Conservation (phyloP, 1,140 invertebrate species). For the Condylostylus longicornis region DNA sequence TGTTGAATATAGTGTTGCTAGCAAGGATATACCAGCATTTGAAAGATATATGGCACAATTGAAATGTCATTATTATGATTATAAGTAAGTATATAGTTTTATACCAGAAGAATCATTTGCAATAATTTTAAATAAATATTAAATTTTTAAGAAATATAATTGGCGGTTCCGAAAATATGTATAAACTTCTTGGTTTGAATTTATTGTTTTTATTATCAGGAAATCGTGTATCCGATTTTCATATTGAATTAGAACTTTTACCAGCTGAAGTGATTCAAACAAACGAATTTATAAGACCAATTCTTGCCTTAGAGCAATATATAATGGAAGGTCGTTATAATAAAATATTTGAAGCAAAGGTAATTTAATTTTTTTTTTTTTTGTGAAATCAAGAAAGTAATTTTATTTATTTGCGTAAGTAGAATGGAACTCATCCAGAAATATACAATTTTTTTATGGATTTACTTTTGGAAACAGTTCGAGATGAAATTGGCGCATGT, state of each 20-base stretch:
- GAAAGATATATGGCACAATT: conserved; percentile 93
- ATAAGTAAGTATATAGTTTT: conserved; percentile 48
- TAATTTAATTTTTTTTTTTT: conserved; percentile 11
- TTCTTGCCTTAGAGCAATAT: conserved; percentile 92
- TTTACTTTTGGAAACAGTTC: conserved; percentile 85
- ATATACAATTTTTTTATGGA: conserved; percentile 97
- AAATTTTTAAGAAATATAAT: conserved; percentile 31
- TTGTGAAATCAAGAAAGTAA: background rate
- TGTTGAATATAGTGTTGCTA: conserved; percentile 84
- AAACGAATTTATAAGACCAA: conserved; percentile 90
- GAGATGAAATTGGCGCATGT: conserved; percentile 91
- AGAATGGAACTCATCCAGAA: conserved; percentile 90
- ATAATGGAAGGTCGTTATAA: conserved; percentile 99
- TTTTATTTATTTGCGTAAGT: conserved; percentile 16
- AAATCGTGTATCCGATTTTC: conserved; percentile 95
- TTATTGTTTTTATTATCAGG: conserved; percentile 89
- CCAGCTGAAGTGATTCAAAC: conserved; percentile 81
- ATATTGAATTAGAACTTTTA: conserved; percentile 93
- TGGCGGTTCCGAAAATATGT: conserved; percentile 87
- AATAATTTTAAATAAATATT: background rate
- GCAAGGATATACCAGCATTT: conserved; percentile 84
- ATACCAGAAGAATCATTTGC: background rate
- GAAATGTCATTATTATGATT: conserved; percentile 96
- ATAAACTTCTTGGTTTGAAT: conserved; percentile 89
- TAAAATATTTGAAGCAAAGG: conserved; percentile 55